Evolutionary conservation across 2,797 vertebrate genomes (phyloP).

Genomic region (Myiothlypis coronata): DNA sequence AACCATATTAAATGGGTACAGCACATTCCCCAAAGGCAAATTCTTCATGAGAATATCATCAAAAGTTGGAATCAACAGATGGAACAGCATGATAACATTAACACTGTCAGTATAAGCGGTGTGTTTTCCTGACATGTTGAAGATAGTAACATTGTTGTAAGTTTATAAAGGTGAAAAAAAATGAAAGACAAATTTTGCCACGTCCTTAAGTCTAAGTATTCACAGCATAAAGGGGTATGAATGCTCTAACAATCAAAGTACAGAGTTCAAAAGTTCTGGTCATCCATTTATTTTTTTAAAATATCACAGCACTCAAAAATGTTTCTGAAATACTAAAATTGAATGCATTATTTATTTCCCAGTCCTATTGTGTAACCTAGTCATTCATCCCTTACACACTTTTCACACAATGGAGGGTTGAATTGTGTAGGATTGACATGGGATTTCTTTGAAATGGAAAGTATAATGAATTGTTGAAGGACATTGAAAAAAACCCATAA

Average conservation of each 20-base stretch:
- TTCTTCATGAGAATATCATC: neutral
- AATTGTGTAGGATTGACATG: neutral
- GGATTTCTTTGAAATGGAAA: neutral
- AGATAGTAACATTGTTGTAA: neutral
- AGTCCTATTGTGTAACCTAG: neutral
- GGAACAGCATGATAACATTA: neutral
- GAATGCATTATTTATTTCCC: neutral
- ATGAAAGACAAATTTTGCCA: neutral
- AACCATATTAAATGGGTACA: neutral
- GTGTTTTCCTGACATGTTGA: neutral
- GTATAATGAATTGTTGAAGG: neutral
- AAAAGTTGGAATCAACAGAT: neutral
- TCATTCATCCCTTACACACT: neutral
- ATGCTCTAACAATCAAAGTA: neutral
- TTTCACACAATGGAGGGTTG: neutral
- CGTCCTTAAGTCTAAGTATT: neutral
- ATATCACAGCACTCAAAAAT: neutral
- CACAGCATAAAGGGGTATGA: neutral
- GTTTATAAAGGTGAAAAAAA: neutral
- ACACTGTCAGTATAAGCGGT: neutral
- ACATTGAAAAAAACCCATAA: neutral
- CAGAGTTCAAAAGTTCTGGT: neutral
- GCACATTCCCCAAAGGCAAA: neutral
- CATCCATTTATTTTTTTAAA: neutral
- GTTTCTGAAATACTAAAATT: neutral